Conservation (phyloP, 2,113 vertebrate genomes). For the Neoarius graeffei region DNA sequence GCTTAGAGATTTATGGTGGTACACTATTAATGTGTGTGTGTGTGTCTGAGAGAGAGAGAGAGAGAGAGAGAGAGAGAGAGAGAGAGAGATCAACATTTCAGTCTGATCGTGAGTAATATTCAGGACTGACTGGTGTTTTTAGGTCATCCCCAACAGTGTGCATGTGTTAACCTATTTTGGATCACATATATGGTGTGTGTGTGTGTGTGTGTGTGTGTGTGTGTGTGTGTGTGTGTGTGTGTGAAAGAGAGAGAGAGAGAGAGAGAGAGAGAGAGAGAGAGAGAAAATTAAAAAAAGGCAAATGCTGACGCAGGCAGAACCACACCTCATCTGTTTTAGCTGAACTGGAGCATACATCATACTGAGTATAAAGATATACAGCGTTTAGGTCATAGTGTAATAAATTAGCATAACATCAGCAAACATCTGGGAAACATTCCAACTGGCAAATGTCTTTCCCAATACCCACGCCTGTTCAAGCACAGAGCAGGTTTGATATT, state of each 20-base stretch:
- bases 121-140: slow-evolving; percentile 1
- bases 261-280: no score
- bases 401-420: neutral
- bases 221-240: neutral
- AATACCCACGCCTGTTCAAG: neutral
- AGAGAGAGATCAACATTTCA: neutral
- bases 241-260: no score
- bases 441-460: neutral
- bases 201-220: neutral
- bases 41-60: no score
- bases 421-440: neutral
- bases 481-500: neutral
- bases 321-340: neutral
- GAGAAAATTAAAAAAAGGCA: neutral
- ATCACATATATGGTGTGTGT: neutral
- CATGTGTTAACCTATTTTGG: slow-evolving; percentile 1
- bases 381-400: neutral
- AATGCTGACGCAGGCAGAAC: neutral
- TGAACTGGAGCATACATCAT: neutral
- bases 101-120: neutral
- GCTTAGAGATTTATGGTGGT: neutral
- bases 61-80: neutral
- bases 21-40: neutral
- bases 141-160: neutral
- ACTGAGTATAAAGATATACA: neutral